Percentiles rank a stretch among this genome's conserved stretches.
phyloP scores from a whole-genome alignment of 2,888 invertebrate species.

The Brenthis hecate region DNA sequence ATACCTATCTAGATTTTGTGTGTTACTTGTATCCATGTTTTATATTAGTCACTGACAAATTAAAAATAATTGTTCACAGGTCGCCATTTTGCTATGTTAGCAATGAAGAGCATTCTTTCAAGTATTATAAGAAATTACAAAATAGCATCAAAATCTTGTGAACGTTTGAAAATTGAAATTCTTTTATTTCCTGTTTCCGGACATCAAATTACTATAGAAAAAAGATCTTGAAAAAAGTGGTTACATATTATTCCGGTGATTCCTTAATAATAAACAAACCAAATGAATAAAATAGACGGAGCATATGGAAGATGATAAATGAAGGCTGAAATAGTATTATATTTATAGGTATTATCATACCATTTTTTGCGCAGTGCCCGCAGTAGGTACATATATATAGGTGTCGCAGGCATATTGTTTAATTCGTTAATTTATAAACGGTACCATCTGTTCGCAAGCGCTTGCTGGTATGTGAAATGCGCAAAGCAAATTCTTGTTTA shows the following conservation, averaged over 20 bases:
- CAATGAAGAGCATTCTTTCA: conserved; percentile 65
- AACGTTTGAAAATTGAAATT: conserved; percentile 65
- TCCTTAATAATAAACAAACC: background rate
- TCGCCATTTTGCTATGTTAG: conserved; percentile 67
- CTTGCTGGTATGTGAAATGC: too few relatives aligned
- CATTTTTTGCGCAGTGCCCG: too few relatives aligned
- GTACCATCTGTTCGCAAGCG: too few relatives aligned
- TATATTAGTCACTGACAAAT: background rate
- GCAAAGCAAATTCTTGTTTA: too few relatives aligned
- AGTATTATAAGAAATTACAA: conserved; percentile 58
- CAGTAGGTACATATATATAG: too few relatives aligned
- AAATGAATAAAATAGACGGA: background rate
- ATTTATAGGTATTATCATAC: too few relatives aligned
- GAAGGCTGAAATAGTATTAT: too few relatives aligned
- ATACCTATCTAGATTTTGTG: too few relatives aligned
- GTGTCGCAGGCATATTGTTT: too few relatives aligned
- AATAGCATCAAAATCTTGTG: conserved; percentile 51
- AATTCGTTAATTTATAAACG: too few relatives aligned
- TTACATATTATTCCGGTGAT: background rate
- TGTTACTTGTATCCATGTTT: background rate
- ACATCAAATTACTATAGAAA: conserved; percentile 57
- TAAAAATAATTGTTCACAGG: conserved; percentile 48
- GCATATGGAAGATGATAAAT: too few relatives aligned
- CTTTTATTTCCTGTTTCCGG: conserved; percentile 64
- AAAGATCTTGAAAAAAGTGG: conserved; percentile 26